Base-by-base conservation (phyloP, 2,113 vertebrate species). In the Spilogale gracilis region DNA sequence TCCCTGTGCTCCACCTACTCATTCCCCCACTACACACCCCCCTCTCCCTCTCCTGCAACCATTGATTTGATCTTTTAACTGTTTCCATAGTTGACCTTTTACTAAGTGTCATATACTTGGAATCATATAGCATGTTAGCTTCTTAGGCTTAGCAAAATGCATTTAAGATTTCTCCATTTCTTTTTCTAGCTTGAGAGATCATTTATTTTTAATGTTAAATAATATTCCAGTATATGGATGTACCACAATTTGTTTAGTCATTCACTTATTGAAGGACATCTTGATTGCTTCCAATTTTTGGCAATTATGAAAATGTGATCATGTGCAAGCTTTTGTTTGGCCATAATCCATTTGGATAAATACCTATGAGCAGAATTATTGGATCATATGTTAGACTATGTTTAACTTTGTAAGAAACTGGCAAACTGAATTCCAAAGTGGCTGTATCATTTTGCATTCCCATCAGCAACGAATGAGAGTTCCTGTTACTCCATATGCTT, bases 201-300 rank as follows among this genome's bases (percentile, higher is more conserved):
- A 63, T 63, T 91, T 85, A 6, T 78, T 95, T 91, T 67, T 48
- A 87, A 80, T 93, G 48, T n/a, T 73, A 76, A 61, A 74, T 94
- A 84, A 78, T 76, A 85, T 52, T 80, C 4, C 11, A 65, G n/a
- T 50, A 5, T 81, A 38, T 38, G 1, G 67, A 50, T 38, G 5
- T 17, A 38, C 16, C 14, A 54, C 23, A 50, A 38, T 89, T 50
- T 84, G 54, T 63, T 67, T 78, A 85, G 52, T 6, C 25, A 43
- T 63, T 80, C 8, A 63, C 13, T 17, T 80, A 74, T 20, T 95
- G 52, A 89, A 86, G 8, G 13, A 9, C 17, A 65, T 86, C 17
- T 87, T 82, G 45, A 45, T 81, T 82, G 38, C 25, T 89, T 91
- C 56, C 9, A 50, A 61, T 50, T 67, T 82, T 93, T 91, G 10